Evolutionary conservation across 2,113 vertebrate species (phyloP).

Genomic region (Myotis davidii): DNA sequence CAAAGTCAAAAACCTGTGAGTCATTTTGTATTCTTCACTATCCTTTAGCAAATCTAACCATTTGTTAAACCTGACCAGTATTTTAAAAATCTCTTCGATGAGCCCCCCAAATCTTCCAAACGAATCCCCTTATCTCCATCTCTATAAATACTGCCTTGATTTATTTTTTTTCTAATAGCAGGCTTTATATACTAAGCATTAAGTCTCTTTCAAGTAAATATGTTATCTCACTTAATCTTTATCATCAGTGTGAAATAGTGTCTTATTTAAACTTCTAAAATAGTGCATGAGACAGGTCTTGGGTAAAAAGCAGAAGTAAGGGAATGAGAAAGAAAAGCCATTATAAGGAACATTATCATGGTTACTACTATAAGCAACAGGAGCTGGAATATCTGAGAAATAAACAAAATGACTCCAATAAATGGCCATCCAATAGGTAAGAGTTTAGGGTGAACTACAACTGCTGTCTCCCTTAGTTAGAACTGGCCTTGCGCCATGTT

Average conservation of each 20-base stretch:
- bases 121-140: neutral
- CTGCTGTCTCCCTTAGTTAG: neutral
- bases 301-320: neutral
- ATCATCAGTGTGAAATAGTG: neutral
- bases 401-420: neutral
- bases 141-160: neutral
- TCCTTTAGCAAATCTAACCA: neutral
- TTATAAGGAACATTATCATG: neutral
- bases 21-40: neutral
- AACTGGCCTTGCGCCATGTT: neutral
- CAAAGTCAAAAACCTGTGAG: neutral
- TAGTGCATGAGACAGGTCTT: neutral
- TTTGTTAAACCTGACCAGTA: neutral
- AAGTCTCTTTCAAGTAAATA: constrained; percentile 14
- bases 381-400: neutral
- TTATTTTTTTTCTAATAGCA: neutral
- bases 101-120: neutral
- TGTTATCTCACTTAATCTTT: neutral
- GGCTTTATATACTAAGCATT: neutral
- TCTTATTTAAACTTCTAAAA: neutral
- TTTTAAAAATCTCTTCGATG: neutral
- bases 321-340: neutral
- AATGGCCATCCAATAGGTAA: neutral
- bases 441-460: neutral
- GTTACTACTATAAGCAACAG: neutral